These are phyloP conservation scores for Nothocercus nigrocapillus DNA, from an alignment of 2,113 vertebrate genomes.

Conservation along the genomic window DNA sequence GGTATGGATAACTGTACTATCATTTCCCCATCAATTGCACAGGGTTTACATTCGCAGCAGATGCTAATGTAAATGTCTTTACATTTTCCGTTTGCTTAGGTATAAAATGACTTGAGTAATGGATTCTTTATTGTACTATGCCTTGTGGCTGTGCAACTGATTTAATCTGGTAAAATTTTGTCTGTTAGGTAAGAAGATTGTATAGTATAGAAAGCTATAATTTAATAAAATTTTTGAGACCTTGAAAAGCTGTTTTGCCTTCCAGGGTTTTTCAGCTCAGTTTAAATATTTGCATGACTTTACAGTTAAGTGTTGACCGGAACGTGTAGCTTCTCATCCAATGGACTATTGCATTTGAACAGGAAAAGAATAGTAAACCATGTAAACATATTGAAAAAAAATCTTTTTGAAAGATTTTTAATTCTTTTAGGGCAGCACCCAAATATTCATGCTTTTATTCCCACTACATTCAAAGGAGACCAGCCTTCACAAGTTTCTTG, in stretches of 20 bases:
- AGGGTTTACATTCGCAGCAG: neutral
- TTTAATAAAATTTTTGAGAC: constrained; percentile 7
- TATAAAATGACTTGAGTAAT: constrained; percentile 51
- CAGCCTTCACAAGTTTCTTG: neutral
- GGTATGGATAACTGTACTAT: constrained; percentile 2
- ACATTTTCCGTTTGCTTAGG: constrained; percentile 43
- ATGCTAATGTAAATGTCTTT: constrained; percentile 37
- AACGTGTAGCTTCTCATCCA: neutral
- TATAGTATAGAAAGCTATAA: constrained; percentile 26
- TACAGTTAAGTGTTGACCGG: neutral
- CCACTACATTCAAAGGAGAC: neutral
- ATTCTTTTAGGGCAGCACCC: neutral
- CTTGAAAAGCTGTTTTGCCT: constrained; percentile 2
- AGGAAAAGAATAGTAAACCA: neutral
- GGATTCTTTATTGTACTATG: constrained; percentile 24
- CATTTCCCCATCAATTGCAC: neutral
- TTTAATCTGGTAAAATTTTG: constrained; percentile 37
- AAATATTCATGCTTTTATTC: constrained; percentile 25
- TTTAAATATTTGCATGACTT: constrained; percentile 11
- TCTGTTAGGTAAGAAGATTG: neutral
- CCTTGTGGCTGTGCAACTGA: constrained; percentile 35
- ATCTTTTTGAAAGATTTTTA: neutral
- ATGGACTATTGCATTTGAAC: neutral
- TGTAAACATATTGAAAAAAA: neutral
- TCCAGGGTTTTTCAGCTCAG: neutral